A percentile compares a stretch with the other conserved stretches of the same genome.
Conservation (phyloP, 2,113 vertebrate genomes). For the Rhagologus leucostigma region DNA sequence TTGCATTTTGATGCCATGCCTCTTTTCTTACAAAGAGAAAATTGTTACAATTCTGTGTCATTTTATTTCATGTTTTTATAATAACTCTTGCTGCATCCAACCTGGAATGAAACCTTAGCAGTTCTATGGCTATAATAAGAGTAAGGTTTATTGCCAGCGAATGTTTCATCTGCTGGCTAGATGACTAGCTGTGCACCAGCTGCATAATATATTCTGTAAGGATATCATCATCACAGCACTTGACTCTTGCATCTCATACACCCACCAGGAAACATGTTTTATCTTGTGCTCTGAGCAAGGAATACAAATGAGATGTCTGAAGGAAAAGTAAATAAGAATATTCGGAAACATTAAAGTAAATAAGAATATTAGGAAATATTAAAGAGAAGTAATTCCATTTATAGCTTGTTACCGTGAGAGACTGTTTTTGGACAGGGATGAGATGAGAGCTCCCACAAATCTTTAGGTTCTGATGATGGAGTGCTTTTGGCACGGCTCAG, state of each 20-base stretch:
- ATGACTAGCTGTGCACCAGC: conserved; percentile 52
- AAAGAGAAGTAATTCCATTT: neutral
- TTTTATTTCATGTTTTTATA: conserved; percentile 1
- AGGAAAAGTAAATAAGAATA: conserved; percentile 26
- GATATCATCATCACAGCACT: conserved; percentile 31
- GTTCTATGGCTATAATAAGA: neutral
- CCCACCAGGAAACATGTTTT: conserved; percentile 51
- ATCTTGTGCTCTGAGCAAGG: neutral
- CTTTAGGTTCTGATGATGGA: neutral
- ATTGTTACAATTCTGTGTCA: neutral
- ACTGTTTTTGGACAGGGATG: neutral
- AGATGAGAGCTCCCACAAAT: neutral
- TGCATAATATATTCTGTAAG: conserved; percentile 39
- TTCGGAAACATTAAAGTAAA: conserved; percentile 5
- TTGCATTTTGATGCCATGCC: neutral
- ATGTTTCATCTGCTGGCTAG: conserved; percentile 40
- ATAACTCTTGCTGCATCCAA: neutral
- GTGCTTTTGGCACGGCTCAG: neutral
- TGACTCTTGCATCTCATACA: conserved; percentile 23
- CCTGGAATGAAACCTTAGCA: conserved; percentile 2
- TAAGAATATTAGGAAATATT: neutral
- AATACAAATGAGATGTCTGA: neutral
- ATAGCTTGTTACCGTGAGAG: neutral
- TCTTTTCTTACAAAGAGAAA: neutral
- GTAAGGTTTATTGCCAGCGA: conserved; percentile 29